Conservation (phyloP, 2,888 invertebrate species). For the Polietes domitor region DNA sequence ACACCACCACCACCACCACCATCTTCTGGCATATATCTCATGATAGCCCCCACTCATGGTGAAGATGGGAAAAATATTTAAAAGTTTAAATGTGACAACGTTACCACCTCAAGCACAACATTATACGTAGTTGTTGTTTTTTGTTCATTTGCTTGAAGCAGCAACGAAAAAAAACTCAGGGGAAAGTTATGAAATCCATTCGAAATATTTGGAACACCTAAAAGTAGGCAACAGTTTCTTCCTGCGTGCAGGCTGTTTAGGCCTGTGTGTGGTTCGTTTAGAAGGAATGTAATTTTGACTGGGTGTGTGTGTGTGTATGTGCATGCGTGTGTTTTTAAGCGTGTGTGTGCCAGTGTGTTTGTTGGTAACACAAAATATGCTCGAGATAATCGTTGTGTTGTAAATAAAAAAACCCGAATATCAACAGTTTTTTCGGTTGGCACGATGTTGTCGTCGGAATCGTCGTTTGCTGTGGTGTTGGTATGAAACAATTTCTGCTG, state of each 20-base stretch:
- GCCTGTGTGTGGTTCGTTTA: not conserved
- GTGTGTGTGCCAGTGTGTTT: not conserved
- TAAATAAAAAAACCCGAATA: slow-evolving; percentile 33
- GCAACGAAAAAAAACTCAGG: slow-evolving; percentile 2
- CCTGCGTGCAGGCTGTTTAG: not conserved
- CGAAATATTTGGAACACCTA: slow-evolving; percentile 14
- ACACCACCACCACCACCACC: not conserved
- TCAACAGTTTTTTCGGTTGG: slow-evolving; percentile 37
- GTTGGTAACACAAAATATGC: slow-evolving; percentile 22
- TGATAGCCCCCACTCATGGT: not conserved
- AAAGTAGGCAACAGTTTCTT: slow-evolving; percentile 50
- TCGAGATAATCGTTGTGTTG: slow-evolving; percentile 44
- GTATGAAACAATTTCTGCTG: slow-evolving; percentile 4
- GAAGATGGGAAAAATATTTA: slow-evolving; percentile 37
- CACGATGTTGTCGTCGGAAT: slow-evolving; percentile 9
- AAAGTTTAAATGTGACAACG: slow-evolving; percentile 52
- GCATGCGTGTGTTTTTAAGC: not conserved
- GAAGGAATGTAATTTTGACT: not conserved
- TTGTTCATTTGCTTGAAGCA: not conserved
- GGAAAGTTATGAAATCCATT: slow-evolving; percentile 33
- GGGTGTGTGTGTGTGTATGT: not conserved
- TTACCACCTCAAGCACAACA: slow-evolving; percentile 44
- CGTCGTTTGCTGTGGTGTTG: too few species aligned
- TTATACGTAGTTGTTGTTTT: slow-evolving; percentile 9
- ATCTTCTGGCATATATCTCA: not conserved